Evolutionary conservation across 2,113 vertebrate species (phyloP).

Genomic region (Apus apus): DNA sequence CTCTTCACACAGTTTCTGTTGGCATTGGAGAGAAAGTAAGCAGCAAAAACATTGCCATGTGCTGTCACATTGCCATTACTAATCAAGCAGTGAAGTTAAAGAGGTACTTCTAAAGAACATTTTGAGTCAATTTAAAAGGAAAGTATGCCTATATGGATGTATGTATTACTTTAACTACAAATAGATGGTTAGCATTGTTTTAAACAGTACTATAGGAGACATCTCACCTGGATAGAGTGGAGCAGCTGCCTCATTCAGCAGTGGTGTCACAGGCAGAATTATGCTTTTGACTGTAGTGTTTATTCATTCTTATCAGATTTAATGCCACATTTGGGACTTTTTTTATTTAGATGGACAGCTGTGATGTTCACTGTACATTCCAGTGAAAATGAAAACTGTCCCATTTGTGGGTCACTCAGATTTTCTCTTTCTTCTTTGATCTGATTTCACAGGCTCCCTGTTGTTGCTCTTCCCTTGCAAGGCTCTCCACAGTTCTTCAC

Average conservation of each 20-base stretch:
- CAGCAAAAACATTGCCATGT: accelerated
- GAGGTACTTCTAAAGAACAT: not conserved
- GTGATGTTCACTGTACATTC: not conserved
- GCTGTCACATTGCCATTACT: not conserved
- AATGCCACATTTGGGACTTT: not conserved
- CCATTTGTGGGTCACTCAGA: not conserved
- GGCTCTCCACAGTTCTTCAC: not conserved
- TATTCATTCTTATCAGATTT: not conserved
- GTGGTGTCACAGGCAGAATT: not conserved
- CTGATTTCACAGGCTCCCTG: not conserved
- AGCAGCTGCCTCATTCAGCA: not conserved
- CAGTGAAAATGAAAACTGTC: not conserved
- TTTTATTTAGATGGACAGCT: not conserved
- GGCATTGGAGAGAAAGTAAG: not conserved
- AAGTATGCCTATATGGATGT: not conserved
- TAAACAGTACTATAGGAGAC: not conserved
- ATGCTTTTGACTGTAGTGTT: not conserved
- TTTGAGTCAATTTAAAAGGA: not conserved
- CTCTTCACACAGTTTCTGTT: not conserved
- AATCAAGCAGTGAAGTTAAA: not conserved
- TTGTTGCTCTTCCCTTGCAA: not conserved
- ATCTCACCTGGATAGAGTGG: not conserved
- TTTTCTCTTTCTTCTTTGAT: not conserved
- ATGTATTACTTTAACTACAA: not conserved
- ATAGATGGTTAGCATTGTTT: not conserved